These are phyloP conservation scores for Chrysina gloriosa DNA, from an alignment of 2,888 invertebrate species.

Conservation along the genomic window DNA sequence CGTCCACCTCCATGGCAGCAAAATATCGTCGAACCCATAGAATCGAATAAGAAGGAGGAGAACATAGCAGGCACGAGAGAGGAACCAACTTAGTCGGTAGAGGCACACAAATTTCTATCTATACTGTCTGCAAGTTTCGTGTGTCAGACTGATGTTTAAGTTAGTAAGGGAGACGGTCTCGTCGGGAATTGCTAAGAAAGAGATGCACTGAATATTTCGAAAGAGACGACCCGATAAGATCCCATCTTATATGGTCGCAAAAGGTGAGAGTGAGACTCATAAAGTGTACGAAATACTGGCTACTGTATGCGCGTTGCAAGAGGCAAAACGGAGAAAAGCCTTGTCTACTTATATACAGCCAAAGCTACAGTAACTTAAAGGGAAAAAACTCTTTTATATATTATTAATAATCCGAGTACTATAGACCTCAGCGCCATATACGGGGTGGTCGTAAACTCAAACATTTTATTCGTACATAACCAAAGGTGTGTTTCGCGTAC, in stretches of 20 bases:
- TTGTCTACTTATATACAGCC: background rate
- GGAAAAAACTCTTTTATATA: constrained; percentile 35
- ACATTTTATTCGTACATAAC: constrained; percentile 32
- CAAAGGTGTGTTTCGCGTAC: constrained; percentile 32
- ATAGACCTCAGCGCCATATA: constrained; percentile 35
- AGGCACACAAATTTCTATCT: constrained; percentile 59
- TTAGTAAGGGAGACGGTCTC: constrained; percentile 54
- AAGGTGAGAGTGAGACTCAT: constrained; percentile 58
- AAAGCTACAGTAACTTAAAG: constrained; percentile 20
- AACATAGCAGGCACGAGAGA: constrained; percentile 42
- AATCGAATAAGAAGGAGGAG: constrained; percentile 55
- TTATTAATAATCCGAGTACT: constrained; percentile 34
- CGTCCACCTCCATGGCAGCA: constrained; percentile 7
- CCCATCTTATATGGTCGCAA: constrained; percentile 56
- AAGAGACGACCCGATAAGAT: constrained; percentile 54
- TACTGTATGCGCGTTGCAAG: constrained; percentile 52
- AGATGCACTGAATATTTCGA: constrained; percentile 50
- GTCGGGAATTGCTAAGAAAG: constrained; percentile 49
- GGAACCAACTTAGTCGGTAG: constrained; percentile 39
- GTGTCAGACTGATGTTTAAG: constrained; percentile 54
- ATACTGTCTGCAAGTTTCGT: constrained; percentile 55
- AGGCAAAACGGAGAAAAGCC: constrained; percentile 16
- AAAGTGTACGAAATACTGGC: constrained; percentile 62
- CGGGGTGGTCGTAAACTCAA: constrained; percentile 29
- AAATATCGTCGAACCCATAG: constrained; percentile 39